A percentile compares a stretch with the other conserved stretches of the same genome.
Conservation (phyloP, 2,797 vertebrate genomes). For the Anableps anableps region DNA sequence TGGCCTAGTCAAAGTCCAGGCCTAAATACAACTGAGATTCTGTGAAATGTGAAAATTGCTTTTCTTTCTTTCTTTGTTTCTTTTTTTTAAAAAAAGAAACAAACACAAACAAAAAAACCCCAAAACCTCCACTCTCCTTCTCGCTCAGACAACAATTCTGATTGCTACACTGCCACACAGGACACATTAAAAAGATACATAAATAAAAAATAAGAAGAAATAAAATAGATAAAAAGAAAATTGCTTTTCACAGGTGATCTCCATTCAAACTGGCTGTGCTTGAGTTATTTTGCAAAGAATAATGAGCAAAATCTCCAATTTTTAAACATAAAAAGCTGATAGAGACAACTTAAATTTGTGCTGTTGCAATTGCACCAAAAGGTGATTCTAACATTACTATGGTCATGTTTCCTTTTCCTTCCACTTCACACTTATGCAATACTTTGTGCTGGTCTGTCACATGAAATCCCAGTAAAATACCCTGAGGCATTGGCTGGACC, state of each 20-base stretch:
- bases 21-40: neutral
- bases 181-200: neutral
- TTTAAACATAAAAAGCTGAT: neutral
- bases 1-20: neutral
- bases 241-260: neutral
- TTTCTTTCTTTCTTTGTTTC: too few relatives aligned
- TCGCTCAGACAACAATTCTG: neutral
- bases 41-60: neutral
- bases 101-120: too few relatives aligned
- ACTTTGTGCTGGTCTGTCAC: neutral
- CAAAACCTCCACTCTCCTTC: too few relatives aligned
- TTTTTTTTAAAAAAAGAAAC: too few relatives aligned
- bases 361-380: neutral
- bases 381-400: neutral
- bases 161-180: neutral
- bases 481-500: neutral
- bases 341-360: neutral
- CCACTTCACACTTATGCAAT: neutral
- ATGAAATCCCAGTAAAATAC: neutral
- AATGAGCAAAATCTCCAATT: neutral
- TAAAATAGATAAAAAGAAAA: neutral
- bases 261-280: neutral
- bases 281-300: neutral
- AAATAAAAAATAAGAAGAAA: neutral
- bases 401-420: neutral